Evolutionary conservation across 2,888 invertebrate genomes (phyloP), one percentile per base, ranked within the genome.

Genomic region (Invenusta paracnida): DNA sequence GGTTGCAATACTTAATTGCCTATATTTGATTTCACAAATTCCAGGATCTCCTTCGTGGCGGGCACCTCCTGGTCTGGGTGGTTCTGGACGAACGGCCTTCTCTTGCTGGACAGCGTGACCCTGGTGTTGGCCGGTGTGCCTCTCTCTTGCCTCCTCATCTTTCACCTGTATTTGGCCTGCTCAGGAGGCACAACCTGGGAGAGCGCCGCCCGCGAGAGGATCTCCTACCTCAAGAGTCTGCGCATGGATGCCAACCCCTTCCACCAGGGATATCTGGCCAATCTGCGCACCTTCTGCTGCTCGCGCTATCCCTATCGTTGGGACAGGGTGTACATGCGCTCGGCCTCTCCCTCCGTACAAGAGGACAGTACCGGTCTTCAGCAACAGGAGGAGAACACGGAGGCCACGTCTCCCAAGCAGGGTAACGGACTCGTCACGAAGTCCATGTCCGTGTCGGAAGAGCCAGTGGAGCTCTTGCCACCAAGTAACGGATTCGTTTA

Each of bases 131-230:
- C 89, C 28, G 90, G 89, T 17, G 87, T 90, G 11, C 88, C 89
- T 0, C 90, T 90, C 0, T 29, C 89, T 2, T 89, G 90, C 0
- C 89, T 91, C 17, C 87, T 89, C 30, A 86, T 88, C 81, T 90
- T 91, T 86, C 91, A 91, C 88, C 89, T 90, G 17, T 91, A 91
- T 88, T 89, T 91, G 27, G 90, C 91, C 89, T 84, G 89, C 13
- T 89, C 88, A 86, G 91, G 91, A 85, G 87, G 89, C 31, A 91
- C 91, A 0, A 91, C 91, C 0, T 91, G 91, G 91, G 91, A 91
- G 87, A 88, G 89, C 23, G 89, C 90, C 0, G 90, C 91, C 25
- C 88, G 91, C 48, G 89, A 90, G 84, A 89, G 90, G 87, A 91
- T 91, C 85, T 90, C 91, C 1, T 91, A 91, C 88, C 89, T 91